Base-by-base conservation (phyloP, 2,797 vertebrate genomes). In the Taeniopygia guttata region DNA sequence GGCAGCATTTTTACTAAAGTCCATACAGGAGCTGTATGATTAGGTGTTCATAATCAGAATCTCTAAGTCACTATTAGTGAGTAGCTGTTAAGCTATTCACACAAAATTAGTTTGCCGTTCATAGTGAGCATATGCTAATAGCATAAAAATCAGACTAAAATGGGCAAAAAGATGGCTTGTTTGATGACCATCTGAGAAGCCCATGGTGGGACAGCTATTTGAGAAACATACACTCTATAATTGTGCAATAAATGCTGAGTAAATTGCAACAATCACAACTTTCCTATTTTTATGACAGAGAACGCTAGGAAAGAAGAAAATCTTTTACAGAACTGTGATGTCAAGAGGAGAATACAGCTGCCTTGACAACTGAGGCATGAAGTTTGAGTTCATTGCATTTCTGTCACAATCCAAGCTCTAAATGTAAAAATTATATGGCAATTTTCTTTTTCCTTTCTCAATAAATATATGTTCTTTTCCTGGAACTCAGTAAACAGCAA, bases 401-500 rank as follows among this genome's bases (percentile, higher is more conserved):
- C 80, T 92, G 51, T 80, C 64, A 90, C 77, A 88, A 93, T 34
- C 1, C n/a, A 92, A 90, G 38, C 22, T 85, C 27, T 79, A 84
- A 95, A 81, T 29, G 5, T 81, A 79, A 94, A 97, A 92, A 92
- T 42, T 84, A 38, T 17, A 30, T 11, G 17, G 30, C 23, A 87
- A 30, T 60, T 73, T 90, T 94, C 27, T 69, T 85, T 93, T 92
- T 40, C 30, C 60, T 89, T 93, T 80, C 55, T 92, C 29, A 94
- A 72, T 70, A 23, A 94, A 94, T 92, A 60, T 9, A 36, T 7
- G 1, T 49, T 36, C 54, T 78, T 95, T 88, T 40, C 25, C 68
- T 76, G 40, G 45, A 82, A 91, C 66, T 96, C 40, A 94, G 46
- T 92, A 94, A 95, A 97, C 30, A 68, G 15, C 14, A 77, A 85